Percentiles rank a stretch among this genome's conserved stretches.
Conservation (phyloP, 2,888 invertebrate species). For the Gymnoscelis rufifasciata region DNA sequence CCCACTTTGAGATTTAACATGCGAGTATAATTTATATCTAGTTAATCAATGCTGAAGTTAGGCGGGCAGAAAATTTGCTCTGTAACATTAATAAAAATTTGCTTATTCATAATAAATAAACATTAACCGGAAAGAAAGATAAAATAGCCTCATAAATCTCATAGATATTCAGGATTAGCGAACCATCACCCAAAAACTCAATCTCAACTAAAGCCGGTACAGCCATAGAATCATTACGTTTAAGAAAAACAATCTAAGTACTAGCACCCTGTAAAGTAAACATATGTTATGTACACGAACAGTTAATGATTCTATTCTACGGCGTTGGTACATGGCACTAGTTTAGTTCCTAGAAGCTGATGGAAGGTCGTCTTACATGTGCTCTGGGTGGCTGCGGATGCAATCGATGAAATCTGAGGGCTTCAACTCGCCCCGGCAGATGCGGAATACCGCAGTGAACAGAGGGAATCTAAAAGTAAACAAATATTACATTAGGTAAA, state of each 20-base stretch:
- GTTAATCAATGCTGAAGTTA: not conserved
- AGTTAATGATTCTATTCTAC: conserved; percentile 50
- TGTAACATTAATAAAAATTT: too few relatives aligned
- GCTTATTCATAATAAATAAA: not conserved
- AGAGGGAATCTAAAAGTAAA: conserved; percentile 90
- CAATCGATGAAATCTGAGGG: conserved; percentile 92
- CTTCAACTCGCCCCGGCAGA: conserved; percentile 90
- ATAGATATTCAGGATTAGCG: too few relatives aligned
- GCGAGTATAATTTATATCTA: too few relatives aligned
- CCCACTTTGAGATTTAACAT: too few relatives aligned
- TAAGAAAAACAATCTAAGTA: conserved; percentile 51
- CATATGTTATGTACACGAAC: conserved; percentile 53
- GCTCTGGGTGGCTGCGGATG: conserved; percentile 96
- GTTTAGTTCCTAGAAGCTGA: conserved; percentile 40
- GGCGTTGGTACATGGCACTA: conserved; percentile 25
- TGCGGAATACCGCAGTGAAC: conserved; percentile 96
- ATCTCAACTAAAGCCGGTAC: conserved; percentile 22
- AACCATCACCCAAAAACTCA: conserved; percentile 8
- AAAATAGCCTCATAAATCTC: too few relatives aligned
- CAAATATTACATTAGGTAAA: not conserved
- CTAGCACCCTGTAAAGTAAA: conserved; percentile 69
- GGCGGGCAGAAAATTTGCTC: too few relatives aligned
- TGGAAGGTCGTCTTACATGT: conserved; percentile 89
- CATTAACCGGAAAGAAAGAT: too few relatives aligned
- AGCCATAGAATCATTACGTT: conserved; percentile 46